Conservation (phyloP, 2,797 vertebrate species). For the Limnodromus scolopaceus region DNA sequence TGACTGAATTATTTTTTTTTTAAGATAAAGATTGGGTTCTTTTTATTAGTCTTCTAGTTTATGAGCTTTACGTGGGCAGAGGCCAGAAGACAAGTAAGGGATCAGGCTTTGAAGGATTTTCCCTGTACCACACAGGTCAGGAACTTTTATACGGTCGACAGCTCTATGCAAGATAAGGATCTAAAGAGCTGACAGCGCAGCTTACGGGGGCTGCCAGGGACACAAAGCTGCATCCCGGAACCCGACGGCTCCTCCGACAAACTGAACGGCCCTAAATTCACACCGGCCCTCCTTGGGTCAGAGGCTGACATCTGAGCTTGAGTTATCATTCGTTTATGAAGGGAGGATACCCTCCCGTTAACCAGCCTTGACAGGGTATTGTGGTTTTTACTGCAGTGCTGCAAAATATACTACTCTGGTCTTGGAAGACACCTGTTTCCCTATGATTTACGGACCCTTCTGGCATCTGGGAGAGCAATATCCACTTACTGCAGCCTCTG, state of each 20-base stretch:
- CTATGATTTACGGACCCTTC: conserved; percentile 52
- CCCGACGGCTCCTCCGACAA: not conserved
- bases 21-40: not conserved
- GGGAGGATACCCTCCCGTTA: conserved; percentile 39
- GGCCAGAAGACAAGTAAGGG: conserved; percentile 18
- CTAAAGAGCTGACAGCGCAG: not conserved
- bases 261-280: not conserved
- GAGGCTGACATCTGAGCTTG: conserved; percentile 25
- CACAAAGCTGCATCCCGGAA: not conserved
- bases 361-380: conserved; percentile 15
- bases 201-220: conserved; percentile 7
- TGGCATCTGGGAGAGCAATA: conserved; percentile 29
- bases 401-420: conserved; percentile 31
- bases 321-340: conserved; percentile 42
- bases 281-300: conserved; percentile 15
- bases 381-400: conserved; percentile 13
- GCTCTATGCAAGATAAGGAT: not conserved
- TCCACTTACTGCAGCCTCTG: conserved; percentile 9
- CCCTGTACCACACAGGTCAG: not conserved
- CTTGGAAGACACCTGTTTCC: conserved; percentile 56
- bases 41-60: conserved; percentile 42
- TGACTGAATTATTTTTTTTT: not conserved
- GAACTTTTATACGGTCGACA: not conserved
- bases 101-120: not conserved
- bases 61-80: not conserved